Conservation (phyloP, 2,797 vertebrate species). For the Phoebastria nigripes region DNA sequence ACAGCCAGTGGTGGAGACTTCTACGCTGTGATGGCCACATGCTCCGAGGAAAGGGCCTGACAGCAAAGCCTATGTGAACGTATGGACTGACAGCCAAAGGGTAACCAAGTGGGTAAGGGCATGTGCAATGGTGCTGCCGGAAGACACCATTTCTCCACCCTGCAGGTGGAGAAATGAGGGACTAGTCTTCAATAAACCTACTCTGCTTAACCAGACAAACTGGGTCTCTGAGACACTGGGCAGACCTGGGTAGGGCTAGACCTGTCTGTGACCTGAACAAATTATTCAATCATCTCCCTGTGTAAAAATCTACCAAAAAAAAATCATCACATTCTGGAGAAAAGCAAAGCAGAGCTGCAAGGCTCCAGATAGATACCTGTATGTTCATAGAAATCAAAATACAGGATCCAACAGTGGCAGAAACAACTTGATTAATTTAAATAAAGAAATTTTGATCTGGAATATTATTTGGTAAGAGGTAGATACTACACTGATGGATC, state of each 20-base stretch:
- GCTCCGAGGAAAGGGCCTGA: background rate
- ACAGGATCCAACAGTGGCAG: background rate
- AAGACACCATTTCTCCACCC: background rate
- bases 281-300: background rate
- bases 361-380: background rate
- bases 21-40: fast-evolving
- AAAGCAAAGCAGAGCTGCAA: background rate
- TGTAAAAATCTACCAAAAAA: background rate
- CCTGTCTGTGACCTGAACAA: background rate
- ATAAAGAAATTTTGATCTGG: background rate
- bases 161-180: background rate
- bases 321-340: background rate
- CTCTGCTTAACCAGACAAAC: background rate
- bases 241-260: background rate
- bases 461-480: background rate
- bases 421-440: background rate
- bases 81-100: background rate
- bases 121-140: background rate
- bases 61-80: background rate
- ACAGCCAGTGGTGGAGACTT: background rate
- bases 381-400: background rate
- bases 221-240: background rate
- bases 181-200: background rate
- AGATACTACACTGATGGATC: background rate
- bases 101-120: background rate